A percentile compares a stretch with the other conserved stretches of the same genome.
Conservation (phyloP, 2,113 vertebrate species). For the Patagioenas fasciata region DNA sequence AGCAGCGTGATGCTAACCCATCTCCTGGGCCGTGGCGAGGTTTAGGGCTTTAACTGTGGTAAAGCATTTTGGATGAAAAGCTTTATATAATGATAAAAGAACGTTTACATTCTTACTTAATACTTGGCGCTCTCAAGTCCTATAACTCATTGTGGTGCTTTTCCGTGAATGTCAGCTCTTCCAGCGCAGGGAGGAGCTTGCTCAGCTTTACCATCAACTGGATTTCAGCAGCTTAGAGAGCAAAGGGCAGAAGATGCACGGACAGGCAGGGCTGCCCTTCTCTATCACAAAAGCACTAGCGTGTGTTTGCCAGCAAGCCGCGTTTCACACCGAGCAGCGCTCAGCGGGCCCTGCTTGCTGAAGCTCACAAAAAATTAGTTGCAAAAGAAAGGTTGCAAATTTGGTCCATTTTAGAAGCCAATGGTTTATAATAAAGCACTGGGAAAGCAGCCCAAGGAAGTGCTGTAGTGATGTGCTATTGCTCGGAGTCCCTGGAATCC, state of each 20-base stretch:
- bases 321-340: not conserved
- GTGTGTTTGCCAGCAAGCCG: accelerated
- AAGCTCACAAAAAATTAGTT: not conserved
- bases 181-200: not conserved
- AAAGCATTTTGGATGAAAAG: conserved; percentile 37
- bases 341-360: not conserved
- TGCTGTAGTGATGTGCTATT: not conserved
- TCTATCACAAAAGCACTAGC: accelerated
- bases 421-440: not conserved
- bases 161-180: not conserved
- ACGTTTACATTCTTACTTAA: conserved; percentile 30
- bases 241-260: not conserved
- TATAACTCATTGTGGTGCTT: not conserved
- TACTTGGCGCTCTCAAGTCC: not conserved
- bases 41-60: not conserved
- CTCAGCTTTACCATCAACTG: not conserved
- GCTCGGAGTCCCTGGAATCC: not conserved
- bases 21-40: not conserved
- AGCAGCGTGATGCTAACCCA: not conserved
- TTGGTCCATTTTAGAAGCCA: not conserved
- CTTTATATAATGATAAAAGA: conserved; percentile 11
- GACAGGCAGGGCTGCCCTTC: not conserved
- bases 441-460: not conserved
- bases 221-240: not conserved
- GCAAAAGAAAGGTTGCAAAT: not conserved